Conservation (phyloP, 2,797 vertebrate species). For the Anas bernieri region DNA sequence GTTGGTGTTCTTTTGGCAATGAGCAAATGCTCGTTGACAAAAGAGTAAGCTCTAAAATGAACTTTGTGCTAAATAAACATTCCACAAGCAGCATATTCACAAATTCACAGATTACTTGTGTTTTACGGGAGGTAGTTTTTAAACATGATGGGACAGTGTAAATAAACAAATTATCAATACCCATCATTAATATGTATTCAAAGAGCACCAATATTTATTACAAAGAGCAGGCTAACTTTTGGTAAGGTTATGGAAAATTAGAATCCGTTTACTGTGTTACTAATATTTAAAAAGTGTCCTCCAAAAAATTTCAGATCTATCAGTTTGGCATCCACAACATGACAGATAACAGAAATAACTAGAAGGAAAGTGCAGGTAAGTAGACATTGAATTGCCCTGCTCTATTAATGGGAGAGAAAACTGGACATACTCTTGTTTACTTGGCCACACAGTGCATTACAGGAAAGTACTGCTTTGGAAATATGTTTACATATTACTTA, state of each 20-base stretch:
- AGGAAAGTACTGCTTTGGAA: constrained; percentile 11
- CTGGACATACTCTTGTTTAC: constrained; percentile 36
- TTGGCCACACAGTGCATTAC: background rate
- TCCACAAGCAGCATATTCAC: background rate
- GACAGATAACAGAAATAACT: constrained; percentile 54
- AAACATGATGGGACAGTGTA: constrained; percentile 38
- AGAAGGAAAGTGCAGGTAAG: constrained; percentile 54
- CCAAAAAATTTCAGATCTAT: constrained; percentile 25
- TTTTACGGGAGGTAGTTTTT: constrained; percentile 20
- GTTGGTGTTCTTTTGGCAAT: background rate
- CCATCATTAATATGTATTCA: constrained; percentile 60
- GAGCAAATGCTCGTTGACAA: background rate
- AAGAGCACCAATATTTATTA: constrained; percentile 61
- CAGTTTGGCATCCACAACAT: constrained; percentile 35
- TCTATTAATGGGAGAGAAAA: constrained; percentile 30
- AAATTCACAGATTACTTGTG: background rate
- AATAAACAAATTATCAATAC: constrained; percentile 70
- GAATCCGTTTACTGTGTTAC: constrained; percentile 13
- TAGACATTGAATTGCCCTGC: constrained; percentile 11
- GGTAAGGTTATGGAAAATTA: constrained; percentile 61
- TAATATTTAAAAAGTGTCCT: constrained; percentile 59
- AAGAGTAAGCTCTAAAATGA: background rate
- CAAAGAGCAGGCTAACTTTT: constrained; percentile 57
- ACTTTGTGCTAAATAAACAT: background rate
- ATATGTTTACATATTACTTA: constrained; percentile 20